Base-by-base conservation (phyloP, 2,888 invertebrate genomes). In the Drosophila helvetica region DNA sequence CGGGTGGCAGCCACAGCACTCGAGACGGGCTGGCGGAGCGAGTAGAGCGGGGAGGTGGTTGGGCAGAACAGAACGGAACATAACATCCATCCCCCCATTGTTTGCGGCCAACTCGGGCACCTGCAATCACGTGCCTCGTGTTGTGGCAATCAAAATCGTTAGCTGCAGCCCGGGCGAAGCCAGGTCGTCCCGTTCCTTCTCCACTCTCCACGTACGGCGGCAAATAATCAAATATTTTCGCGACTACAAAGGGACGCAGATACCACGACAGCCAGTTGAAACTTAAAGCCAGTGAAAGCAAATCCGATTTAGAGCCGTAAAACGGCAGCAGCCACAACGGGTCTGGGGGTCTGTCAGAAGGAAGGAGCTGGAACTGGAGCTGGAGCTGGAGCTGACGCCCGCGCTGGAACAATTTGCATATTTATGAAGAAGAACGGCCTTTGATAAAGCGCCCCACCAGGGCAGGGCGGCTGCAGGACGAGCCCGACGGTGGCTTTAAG, bases 381-480 rank as follows among this genome's bases (percentile, higher is more conserved):
- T n/a, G 12, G 33, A 3, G 50, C 17, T 46, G 64, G 38, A 27
- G n/a, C 4, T 15, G 51, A 25, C 12, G 30, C 12, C 19, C 42
- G 52, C 15, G 5, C 38, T 38, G 38, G n/a, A n/a, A 75, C 76
- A 89, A 89, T 89, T 89, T 90, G 79, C 89, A 89, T 90, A 87
- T 89, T 89, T 90, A 90, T 89, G 84, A 86, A 86, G 86, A 86
- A 79, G 82, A 79, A 77, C 74, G 75, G 82, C 71, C 82, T 68
- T 72, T 81, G 74, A 67, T 67, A 57, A 65, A 59, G 71, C 54
- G 38, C 15, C 38, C 15, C 38, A 38, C 7, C 7, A 38, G 25
- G 45, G 12, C 45, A 51, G 38, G 46, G 42, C 45, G 45, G 58
- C 56, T 66, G 71, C 71, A 88, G 74, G 73, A 72, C 75, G 65